phyloP scores from a whole-genome alignment of 2,888 invertebrate genomes.

The Eustalomyia histrio region DNA sequence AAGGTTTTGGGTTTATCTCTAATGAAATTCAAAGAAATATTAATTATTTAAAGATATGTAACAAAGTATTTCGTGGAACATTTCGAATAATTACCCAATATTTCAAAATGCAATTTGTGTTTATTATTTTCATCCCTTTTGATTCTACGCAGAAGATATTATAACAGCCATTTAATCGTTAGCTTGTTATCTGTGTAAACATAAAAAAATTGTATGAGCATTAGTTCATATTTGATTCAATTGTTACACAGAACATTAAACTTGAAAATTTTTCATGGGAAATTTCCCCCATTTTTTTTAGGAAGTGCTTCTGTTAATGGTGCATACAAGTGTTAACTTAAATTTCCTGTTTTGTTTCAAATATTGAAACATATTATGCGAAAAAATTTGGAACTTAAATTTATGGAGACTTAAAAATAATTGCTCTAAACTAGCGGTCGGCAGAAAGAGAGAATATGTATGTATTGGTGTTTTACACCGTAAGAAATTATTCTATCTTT shows the following conservation, averaged over 20 bases:
- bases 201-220: slow-evolving; percentile 15
- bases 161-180: slow-evolving; percentile 31
- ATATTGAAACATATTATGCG: slow-evolving; percentile 38
- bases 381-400: slow-evolving; percentile 20
- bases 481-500: no score
- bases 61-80: background rate
- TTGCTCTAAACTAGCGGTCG: background rate
- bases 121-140: background rate
- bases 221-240: slow-evolving; percentile 50
- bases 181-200: slow-evolving; percentile 31
- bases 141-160: background rate
- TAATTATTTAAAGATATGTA: slow-evolving; percentile 9
- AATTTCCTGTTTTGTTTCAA: slow-evolving; percentile 44
- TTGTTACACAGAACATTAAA: slow-evolving; percentile 60
- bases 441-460: no score
- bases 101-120: slow-evolving; percentile 5
- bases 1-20: background rate
- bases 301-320: slow-evolving; percentile 49
- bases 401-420: background rate
- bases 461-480: no score
- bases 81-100: background rate
- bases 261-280: slow-evolving; percentile 12
- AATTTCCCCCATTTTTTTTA: background rate
- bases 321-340: slow-evolving; percentile 55
- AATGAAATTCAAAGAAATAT: background rate